These are phyloP conservation scores for Rotaria socialis DNA, from an alignment of 2,888 invertebrate species.

Conservation along the genomic window DNA sequence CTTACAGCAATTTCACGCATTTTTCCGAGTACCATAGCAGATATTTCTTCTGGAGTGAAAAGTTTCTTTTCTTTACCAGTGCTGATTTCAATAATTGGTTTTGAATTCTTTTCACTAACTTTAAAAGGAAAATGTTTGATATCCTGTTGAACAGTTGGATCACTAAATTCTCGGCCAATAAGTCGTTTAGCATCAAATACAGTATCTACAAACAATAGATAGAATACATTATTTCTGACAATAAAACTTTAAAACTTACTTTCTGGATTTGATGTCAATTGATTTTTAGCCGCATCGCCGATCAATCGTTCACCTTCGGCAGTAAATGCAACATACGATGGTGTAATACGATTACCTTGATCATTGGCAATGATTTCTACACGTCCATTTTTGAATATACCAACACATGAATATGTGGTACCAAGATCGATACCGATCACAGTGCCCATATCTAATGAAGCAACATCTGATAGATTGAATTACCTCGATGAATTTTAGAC, in stretches of 20 bases:
- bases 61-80: constrained; percentile 64
- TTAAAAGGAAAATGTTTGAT: constrained; percentile 55
- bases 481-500: not conserved
- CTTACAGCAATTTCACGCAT: constrained; percentile 86
- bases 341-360: constrained; percentile 70
- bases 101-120: constrained; percentile 49
- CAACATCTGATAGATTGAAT: no score
- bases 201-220: constrained; percentile 58
- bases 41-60: constrained; percentile 96
- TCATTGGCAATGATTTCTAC: constrained; percentile 63
- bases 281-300: constrained; percentile 62
- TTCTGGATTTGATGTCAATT: constrained; percentile 68
- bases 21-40: constrained; percentile 93
- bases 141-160: constrained; percentile 52
- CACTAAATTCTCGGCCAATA: constrained; percentile 54
- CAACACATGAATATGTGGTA: constrained; percentile 51
- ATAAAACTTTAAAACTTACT: constrained; percentile 56
- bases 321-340: constrained; percentile 72
- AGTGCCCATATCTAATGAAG: constrained; percentile 33
- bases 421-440: constrained; percentile 37
- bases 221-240: not conserved
- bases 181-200: constrained; percentile 53
- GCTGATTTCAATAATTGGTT: constrained; percentile 41
- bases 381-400: constrained; percentile 61
- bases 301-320: constrained; percentile 60